Evolutionary conservation across 1,140 invertebrate genomes (phyloP).

Genomic region (Helicoverpa armigera): DNA sequence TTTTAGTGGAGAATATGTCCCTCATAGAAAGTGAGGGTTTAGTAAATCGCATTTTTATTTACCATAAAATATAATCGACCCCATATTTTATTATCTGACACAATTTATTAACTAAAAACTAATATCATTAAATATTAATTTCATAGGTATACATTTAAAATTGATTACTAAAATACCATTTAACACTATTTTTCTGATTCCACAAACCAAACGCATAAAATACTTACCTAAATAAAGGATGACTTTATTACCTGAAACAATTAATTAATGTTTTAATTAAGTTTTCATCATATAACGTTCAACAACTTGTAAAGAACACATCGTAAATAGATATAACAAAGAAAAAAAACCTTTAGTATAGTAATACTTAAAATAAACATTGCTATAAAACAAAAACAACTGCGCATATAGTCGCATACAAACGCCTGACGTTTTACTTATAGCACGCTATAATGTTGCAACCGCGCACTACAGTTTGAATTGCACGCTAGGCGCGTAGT

Average conservation of each 20-base stretch:
- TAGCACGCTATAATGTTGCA: constrained; percentile 50
- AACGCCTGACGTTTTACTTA: constrained; percentile 57
- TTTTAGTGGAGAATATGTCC: too few species aligned
- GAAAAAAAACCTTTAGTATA: not conserved
- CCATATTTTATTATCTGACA: too few species aligned
- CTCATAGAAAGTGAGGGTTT: not conserved
- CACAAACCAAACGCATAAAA: not conserved
- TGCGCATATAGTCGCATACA: not conserved
- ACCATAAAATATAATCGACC: too few species aligned
- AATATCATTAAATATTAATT: too few species aligned
- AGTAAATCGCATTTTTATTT: too few species aligned
- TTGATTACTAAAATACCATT: too few species aligned
- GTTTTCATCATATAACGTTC: too few species aligned
- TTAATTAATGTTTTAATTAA: not conserved
- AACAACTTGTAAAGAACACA: not conserved
- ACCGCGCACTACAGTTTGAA: not conserved
- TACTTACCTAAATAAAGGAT: not conserved
- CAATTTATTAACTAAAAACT: too few species aligned
- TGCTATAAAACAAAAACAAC: not conserved
- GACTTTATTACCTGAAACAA: not conserved
- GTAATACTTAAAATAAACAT: too few species aligned
- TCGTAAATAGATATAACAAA: not conserved
- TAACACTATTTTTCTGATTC: too few species aligned
- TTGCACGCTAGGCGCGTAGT: not conserved
- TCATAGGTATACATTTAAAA: too few species aligned